These are phyloP conservation scores for Corythoichthys haematopterus DNA, from an alignment of 2,113 vertebrate species.

Conservation along the genomic window DNA sequence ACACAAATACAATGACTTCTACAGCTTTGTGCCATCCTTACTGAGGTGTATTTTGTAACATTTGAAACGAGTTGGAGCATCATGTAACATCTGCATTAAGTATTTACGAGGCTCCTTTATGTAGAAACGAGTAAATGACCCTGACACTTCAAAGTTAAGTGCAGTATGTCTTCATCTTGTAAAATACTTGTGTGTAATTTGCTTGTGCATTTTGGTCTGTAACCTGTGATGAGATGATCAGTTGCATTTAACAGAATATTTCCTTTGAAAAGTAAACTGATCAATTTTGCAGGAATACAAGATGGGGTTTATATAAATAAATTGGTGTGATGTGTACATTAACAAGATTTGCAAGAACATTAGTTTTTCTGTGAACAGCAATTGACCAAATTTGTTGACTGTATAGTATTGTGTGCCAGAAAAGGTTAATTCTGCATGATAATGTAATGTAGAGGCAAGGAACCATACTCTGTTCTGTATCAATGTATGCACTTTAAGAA, in stretches of 20 bases:
- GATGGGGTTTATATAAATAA: background rate
- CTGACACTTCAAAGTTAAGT: background rate
- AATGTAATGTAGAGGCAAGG: conserved; percentile 13
- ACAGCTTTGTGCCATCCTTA: conserved; percentile 1
- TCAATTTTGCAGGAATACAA: background rate
- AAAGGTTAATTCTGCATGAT: background rate
- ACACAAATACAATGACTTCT: background rate
- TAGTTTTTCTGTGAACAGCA: background rate
- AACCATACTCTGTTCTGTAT: conserved; percentile 12
- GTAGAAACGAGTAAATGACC: conserved; percentile 1
- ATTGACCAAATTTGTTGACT: background rate
- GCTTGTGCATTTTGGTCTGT: background rate
- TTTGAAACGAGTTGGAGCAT: background rate
- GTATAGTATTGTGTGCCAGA: background rate
- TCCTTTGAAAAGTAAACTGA: background rate
- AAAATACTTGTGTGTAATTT: background rate
- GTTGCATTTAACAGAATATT: background rate
- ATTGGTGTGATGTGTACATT: background rate
- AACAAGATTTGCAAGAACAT: background rate
- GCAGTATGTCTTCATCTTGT: background rate
- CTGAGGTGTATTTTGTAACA: conserved; percentile 3
- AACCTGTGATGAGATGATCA: conserved; percentile 2
- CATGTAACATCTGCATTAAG: conserved; percentile 9
- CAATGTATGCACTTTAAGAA: conserved; percentile 34
- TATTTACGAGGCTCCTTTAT: conserved; percentile 8